Evolutionary conservation across 1,140 invertebrate genomes (phyloP).

Genomic region (Hypothenemus hampei): DNA sequence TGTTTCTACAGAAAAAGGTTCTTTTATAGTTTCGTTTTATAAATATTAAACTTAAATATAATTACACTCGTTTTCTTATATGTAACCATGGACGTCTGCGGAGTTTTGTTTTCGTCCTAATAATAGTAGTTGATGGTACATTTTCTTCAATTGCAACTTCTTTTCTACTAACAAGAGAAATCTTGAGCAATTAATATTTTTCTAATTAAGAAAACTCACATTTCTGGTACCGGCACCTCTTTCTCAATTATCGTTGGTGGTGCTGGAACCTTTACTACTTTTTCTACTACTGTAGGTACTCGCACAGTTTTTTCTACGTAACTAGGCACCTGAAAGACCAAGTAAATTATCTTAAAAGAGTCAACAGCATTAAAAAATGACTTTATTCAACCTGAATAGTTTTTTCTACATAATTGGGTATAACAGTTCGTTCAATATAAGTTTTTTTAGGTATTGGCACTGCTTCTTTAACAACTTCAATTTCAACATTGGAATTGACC

Average conservation of each 20-base stretch:
- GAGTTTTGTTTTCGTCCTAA: conserved; percentile 15
- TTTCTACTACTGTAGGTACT: conserved; percentile 38
- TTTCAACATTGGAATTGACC: conserved; percentile 11
- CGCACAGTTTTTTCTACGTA: conserved; percentile 28
- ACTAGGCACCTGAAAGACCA: conserved; percentile 4
- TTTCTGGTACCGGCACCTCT: conserved; percentile 25
- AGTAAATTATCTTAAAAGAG: neutral
- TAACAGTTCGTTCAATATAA: conserved; percentile 38
- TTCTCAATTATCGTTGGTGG: conserved; percentile 36
- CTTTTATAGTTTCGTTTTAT: neutral
- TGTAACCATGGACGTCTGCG: conserved; percentile 9
- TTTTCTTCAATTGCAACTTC: conserved; percentile 2
- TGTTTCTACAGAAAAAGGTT: neutral
- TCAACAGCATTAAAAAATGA: neutral
- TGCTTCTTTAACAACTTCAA: conserved; percentile 10
- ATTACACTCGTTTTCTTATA: conserved; percentile 13
- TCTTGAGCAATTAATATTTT: too few species aligned
- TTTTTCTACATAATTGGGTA: conserved; percentile 41
- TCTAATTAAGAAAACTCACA: too few species aligned
- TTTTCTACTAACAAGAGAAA: conserved; percentile 1
- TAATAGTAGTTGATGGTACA: neutral
- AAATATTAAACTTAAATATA: conserved; percentile 4
- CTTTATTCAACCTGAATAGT: conserved; percentile 22
- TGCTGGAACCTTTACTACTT: conserved; percentile 33
- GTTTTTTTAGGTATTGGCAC: conserved; percentile 16